Conservation (phyloP, 2,797 vertebrate species). For the Leucoraja ocellata region DNA sequence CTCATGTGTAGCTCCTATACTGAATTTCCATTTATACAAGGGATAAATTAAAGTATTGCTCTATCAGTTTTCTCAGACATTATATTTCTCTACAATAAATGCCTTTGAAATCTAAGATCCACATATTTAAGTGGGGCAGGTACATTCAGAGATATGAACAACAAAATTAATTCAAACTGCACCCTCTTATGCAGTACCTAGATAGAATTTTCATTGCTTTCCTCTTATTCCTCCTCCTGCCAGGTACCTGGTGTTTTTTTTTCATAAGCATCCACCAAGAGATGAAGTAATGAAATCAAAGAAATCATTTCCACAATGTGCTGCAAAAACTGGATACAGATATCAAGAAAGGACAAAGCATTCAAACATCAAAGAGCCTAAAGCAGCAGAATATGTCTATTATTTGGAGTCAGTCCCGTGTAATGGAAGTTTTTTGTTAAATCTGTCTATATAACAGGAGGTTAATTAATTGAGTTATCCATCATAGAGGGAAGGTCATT, state of each 20-base stretch:
- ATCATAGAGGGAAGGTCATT: neutral
- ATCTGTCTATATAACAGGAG: neutral
- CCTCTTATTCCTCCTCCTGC: neutral
- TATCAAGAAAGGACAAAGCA: neutral
- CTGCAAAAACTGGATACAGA: neutral
- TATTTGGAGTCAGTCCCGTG: neutral
- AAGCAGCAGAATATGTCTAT: neutral
- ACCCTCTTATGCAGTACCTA: neutral
- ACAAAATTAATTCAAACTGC: neutral
- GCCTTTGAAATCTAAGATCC: neutral
- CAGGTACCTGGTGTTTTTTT: too few species aligned
- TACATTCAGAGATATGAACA: neutral
- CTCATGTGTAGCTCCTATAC: too few species aligned
- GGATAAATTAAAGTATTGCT: neutral
- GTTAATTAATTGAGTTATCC: neutral
- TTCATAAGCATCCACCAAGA: neutral
- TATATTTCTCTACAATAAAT: neutral
- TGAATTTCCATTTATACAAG: neutral
- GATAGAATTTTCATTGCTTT: neutral
- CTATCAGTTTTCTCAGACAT: neutral
- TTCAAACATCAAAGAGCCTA: neutral
- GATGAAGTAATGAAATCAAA: neutral
- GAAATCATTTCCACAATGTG: neutral
- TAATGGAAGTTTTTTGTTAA: neutral
- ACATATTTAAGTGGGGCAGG: neutral